phyloP scores from a whole-genome alignment of 2,888 invertebrate species.

The Agrilus biguttatus region DNA sequence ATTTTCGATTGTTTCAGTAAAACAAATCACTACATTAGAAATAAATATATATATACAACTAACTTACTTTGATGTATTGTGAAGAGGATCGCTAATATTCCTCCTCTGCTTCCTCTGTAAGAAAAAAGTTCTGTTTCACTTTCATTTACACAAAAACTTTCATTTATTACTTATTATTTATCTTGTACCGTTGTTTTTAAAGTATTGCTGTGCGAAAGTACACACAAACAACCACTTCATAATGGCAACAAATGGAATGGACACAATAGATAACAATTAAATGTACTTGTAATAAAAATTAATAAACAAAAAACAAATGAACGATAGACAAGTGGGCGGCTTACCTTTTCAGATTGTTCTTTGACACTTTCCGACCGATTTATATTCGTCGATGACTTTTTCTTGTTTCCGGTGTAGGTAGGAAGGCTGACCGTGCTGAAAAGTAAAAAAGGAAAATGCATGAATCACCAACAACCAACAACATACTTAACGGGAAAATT shows the following conservation, averaged over 20 bases:
- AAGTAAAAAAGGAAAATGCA: conserved; percentile 7
- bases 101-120: conserved; percentile 51
- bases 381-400: conserved; percentile 24
- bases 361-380: conserved; percentile 32
- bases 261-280: conserved; percentile 1
- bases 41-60: neutral
- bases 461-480: neutral
- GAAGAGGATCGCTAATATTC: conserved; percentile 70
- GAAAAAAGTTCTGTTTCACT: conserved; percentile 5
- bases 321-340: conserved; percentile 1
- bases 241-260: conserved; percentile 2
- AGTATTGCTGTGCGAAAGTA: too few relatives aligned
- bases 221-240: too few relatives aligned
- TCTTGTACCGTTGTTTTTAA: too few relatives aligned
- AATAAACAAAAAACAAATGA: neutral
- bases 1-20: neutral
- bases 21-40: neutral
- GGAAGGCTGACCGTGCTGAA: conserved; percentile 26
- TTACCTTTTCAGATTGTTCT: conserved; percentile 30
- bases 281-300: too few relatives aligned
- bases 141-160: too few relatives aligned
- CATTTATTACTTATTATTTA: too few relatives aligned
- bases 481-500: too few relatives aligned
- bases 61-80: conserved; percentile 54
- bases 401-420: conserved; percentile 23